phyloP scores from a whole-genome alignment of 2,888 invertebrate genomes.

The Lasioglossum oenotherae region DNA sequence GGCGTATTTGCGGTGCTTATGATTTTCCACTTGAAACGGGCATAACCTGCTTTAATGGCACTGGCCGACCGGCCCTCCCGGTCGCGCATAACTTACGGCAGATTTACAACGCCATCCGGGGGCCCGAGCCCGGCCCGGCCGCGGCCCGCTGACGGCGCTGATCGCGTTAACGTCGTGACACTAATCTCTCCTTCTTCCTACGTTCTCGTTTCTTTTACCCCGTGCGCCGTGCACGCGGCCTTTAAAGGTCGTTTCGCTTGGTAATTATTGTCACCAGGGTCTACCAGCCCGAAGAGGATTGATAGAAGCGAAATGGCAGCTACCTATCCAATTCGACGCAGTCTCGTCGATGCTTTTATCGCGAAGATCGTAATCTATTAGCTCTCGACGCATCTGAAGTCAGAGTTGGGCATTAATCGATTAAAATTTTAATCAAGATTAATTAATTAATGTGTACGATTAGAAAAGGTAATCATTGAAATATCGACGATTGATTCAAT shows the following conservation, averaged over 20 bases:
- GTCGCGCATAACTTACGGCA: slow-evolving; percentile 73
- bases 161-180: slow-evolving; percentile 67
- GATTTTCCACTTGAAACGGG: slow-evolving; percentile 81
- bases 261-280: slow-evolving; percentile 57
- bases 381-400: too few species aligned
- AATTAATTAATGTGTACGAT: too few species aligned
- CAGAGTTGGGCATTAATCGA: too few species aligned
- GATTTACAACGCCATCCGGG: slow-evolving; percentile 70
- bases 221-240: slow-evolving; percentile 44
- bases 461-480: too few species aligned
- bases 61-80: slow-evolving; percentile 61
- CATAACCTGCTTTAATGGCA: slow-evolving; percentile 79
- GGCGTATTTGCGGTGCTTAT: slow-evolving; percentile 79
- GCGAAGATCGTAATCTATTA: neutral
- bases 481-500: too few species aligned
- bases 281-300: neutral
- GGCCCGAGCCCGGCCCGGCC: slow-evolving; percentile 43
- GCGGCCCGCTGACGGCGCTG: slow-evolving; percentile 59
- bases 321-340: neutral
- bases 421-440: too few species aligned
- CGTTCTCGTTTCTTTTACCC: slow-evolving; percentile 35
- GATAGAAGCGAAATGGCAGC: slow-evolving; percentile 5
- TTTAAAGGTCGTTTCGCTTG: slow-evolving; percentile 68
- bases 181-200: slow-evolving; percentile 56
- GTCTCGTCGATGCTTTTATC: neutral